These are phyloP conservation scores for Sebastes vulpes DNA, from an alignment of 2,797 vertebrate species.

Conservation along the genomic window DNA sequence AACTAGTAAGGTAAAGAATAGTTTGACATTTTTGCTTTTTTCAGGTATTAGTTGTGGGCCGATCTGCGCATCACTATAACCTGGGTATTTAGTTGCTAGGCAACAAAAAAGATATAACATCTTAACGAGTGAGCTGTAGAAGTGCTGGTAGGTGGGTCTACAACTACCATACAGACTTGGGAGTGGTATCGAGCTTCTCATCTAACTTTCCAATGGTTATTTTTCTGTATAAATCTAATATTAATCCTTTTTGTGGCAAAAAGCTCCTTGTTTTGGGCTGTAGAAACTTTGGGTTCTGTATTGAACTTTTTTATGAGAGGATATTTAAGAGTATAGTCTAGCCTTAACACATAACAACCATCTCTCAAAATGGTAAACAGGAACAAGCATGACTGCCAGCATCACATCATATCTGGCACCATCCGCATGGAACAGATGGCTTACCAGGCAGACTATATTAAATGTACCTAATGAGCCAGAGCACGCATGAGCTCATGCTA, in stretches of 20 bases:
- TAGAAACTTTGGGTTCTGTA: not conserved
- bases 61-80: no score
- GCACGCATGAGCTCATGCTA: slow-evolving; percentile 78
- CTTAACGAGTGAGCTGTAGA: no score
- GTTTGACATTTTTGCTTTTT: not conserved
- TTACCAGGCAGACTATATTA: slow-evolving; percentile 80
- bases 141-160: no score
- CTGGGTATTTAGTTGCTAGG: not conserved
- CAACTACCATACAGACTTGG: no score
- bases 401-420: slow-evolving; percentile 80
- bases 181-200: not conserved
- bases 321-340: slow-evolving; percentile 18
- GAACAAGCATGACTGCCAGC: slow-evolving; percentile 65
- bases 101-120: not conserved
- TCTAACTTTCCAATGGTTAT: not conserved
- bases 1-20: not conserved
- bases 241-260: not conserved
- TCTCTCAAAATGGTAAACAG: slow-evolving; percentile 66
- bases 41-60: fast-evolving
- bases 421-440: slow-evolving; percentile 76
- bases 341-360: slow-evolving; percentile 39
- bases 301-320: slow-evolving; percentile 14
- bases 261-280: not conserved
- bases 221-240: not conserved
- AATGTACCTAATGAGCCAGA: slow-evolving; percentile 81